Evolutionary conservation across 2,113 vertebrate species (phyloP).

Genomic region (Felis chaus): DNA sequence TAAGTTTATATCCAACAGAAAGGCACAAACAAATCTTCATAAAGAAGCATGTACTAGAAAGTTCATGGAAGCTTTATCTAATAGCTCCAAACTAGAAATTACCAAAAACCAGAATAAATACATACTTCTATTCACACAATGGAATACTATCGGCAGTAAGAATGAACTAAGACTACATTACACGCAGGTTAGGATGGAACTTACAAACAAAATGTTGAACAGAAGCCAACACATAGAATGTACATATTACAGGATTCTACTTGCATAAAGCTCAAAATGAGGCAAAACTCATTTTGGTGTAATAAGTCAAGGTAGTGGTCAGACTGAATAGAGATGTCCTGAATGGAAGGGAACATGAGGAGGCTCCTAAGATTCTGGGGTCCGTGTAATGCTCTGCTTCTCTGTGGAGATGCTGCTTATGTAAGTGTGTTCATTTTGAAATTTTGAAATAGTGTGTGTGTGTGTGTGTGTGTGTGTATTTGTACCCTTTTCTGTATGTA

Average conservation of each 20-base stretch:
- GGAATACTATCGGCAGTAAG: neutral
- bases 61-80: neutral
- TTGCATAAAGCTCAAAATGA: neutral
- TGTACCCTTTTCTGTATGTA: neutral
- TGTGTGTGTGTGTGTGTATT: neutral
- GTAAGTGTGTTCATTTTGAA: neutral
- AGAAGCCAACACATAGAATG: neutral
- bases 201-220: slow-evolving; percentile 7
- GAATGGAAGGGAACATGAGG: neutral
- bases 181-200: neutral
- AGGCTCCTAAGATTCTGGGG: neutral
- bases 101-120: neutral
- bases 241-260: neutral
- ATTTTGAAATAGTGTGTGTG: neutral
- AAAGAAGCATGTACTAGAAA: neutral
- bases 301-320: neutral
- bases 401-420: neutral
- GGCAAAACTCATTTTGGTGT: neutral
- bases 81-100: slow-evolving; percentile 5
- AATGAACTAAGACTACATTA: neutral
- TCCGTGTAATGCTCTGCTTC: neutral
- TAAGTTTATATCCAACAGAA: slow-evolving; percentile 17
- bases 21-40: neutral
- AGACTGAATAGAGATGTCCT: neutral
- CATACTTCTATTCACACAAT: neutral